Percentiles rank a stretch among this genome's conserved stretches.
phyloP scores from a whole-genome alignment of 2,888 invertebrate species.

The Liodrosophila aerea region DNA sequence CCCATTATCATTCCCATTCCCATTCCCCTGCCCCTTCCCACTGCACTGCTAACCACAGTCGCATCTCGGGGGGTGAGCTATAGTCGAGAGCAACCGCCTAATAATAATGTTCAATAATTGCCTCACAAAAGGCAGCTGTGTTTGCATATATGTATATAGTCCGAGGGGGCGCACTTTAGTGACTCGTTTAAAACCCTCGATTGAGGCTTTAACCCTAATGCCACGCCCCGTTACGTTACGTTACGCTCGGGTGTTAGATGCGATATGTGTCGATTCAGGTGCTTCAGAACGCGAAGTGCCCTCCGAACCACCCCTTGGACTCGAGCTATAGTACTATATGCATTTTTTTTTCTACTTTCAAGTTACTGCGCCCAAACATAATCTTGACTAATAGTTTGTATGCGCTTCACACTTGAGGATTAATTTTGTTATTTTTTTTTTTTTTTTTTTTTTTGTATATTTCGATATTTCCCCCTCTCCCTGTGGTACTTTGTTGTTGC shows the following conservation, averaged over 20 bases:
- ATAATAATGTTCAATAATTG: conserved; percentile 61
- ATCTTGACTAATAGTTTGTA: conserved; percentile 80
- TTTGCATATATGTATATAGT: conserved; percentile 54
- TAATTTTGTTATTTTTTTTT: conserved; percentile 62
- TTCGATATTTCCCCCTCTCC: conserved; percentile 19
- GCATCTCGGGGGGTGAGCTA: too few relatives aligned
- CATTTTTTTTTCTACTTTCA: not conserved
- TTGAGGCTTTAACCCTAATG: conserved; percentile 32
- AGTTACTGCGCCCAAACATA: conserved; percentile 53
- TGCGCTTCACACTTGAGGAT: conserved; percentile 76
- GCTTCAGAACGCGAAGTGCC: conserved; percentile 51
- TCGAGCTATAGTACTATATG: not conserved
- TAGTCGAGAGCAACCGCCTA: conserved; percentile 32
- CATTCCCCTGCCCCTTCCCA: too few relatives aligned
- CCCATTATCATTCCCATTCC: not conserved
- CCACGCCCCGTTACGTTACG: conserved; percentile 42
- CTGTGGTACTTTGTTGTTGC: conserved; percentile 50
- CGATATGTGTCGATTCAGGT: conserved; percentile 54
- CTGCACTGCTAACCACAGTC: too few relatives aligned
- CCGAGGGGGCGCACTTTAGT: conserved; percentile 20
- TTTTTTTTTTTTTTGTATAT: conserved; percentile 25
- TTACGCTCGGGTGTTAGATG: conserved; percentile 12
- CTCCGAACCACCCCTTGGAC: conserved; percentile 41
- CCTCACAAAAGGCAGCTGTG: conserved; percentile 65
- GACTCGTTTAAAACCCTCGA: conserved; percentile 13